Percentiles rank a stretch among this genome's conserved stretches.
These are phyloP conservation scores for Agelaius phoeniceus DNA, from an alignment of 2,113 vertebrate species.

Conservation along the genomic window DNA sequence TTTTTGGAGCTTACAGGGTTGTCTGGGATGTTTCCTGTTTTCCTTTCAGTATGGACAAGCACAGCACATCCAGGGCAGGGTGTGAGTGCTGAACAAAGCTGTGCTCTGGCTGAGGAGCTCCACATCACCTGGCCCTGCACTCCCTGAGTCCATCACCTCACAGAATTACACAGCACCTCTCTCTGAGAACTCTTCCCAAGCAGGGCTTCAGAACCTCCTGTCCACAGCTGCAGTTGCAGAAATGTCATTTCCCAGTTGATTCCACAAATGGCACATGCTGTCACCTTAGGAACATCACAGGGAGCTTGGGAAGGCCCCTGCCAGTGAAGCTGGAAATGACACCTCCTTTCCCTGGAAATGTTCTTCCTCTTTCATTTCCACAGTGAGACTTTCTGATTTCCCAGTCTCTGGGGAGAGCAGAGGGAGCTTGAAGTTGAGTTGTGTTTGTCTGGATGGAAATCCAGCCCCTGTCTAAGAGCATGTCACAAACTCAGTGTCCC, in stretches of 20 bases:
- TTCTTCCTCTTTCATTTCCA: neutral
- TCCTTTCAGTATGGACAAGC: neutral
- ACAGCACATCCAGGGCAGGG: rapidly evolving
- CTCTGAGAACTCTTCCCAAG: neutral
- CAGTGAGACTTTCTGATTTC: neutral
- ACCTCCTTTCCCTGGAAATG: neutral
- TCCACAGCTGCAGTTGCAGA: neutral
- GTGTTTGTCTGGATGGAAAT: neutral
- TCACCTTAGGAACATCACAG: neutral
- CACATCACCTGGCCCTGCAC: neutral
- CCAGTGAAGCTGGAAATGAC: neutral
- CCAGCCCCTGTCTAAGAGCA: neutral
- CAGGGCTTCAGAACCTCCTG: neutral
- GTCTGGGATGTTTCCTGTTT: neutral
- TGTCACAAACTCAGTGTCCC: neutral
- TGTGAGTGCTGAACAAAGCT: neutral
- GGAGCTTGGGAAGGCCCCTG: neutral
- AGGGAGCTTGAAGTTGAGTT: neutral
- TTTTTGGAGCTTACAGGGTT: neutral
- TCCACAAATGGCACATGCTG: neutral
- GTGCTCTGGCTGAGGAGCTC: neutral
- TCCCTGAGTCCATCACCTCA: neutral
- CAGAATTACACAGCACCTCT: rapidly evolving
- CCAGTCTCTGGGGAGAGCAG: neutral
- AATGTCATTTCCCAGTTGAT: neutral